These are phyloP conservation scores for Dipodomys stephensi DNA, from an alignment of 2,113 vertebrate species.

Conservation along the genomic window DNA sequence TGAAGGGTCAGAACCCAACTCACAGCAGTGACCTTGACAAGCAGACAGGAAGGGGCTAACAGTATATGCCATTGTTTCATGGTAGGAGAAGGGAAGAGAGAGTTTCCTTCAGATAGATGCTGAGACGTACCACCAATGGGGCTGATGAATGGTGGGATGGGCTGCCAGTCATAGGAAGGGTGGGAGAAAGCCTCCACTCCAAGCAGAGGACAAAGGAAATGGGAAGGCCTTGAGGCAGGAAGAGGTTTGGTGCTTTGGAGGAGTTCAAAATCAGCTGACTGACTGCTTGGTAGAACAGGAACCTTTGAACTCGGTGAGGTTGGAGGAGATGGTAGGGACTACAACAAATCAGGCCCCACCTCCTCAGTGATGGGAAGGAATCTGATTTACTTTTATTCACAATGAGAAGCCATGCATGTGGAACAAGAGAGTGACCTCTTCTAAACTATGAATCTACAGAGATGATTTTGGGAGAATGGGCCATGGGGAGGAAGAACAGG, in stretches of 20 bases:
- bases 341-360: background rate
- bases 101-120: background rate
- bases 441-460: background rate
- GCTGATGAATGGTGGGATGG: background rate
- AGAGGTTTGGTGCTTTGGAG: background rate
- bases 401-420: background rate
- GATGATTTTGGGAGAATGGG: background rate
- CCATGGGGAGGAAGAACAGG: background rate
- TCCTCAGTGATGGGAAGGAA: background rate
- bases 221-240: background rate
- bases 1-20: fast-evolving
- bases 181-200: background rate
- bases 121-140: fast-evolving
- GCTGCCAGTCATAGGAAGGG: background rate
- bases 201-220: background rate
- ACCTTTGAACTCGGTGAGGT: fast-evolving
- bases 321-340: background rate
- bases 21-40: background rate
- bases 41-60: background rate
- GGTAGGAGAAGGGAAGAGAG: too few species aligned
- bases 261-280: background rate
- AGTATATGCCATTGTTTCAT: too few species aligned
- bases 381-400: background rate
- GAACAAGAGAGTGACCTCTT: background rate
- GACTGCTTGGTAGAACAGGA: fast-evolving